Base-by-base conservation (phyloP, 2,113 vertebrate species). In the Anarrhichthys ocellatus region DNA sequence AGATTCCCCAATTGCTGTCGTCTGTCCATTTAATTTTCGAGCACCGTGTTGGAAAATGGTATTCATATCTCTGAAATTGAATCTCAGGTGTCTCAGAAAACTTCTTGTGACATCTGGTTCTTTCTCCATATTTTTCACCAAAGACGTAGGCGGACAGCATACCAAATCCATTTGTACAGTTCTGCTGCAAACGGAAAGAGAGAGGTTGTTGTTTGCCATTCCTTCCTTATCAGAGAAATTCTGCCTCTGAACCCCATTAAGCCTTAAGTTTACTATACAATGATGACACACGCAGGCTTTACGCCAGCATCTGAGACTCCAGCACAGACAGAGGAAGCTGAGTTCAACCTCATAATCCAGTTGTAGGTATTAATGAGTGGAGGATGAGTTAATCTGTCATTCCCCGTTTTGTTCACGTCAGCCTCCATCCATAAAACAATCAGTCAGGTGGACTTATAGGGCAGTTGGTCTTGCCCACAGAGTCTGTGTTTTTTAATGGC, bases 61-160 rank as follows among this genome's bases (percentile, higher is more conserved):
- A 89, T 93, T 92, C 85, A 90, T 94, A 92, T 93, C 91, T 92
- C 74, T 13, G 56, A 88, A 94, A 94, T 92, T 94, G 83, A 91
- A 94, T 95, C 90, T 92, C 78, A 44, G 81, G 82, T 85, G 71
- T 87, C 79, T 89, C 61, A 58, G 76, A 88, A 91, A 92, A 88
- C 77, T 54, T 91, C 72, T 63, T 73, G 52, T 90, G 88, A 91
- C 93, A 89, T 87, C 68, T 88, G 81, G 46, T 82, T 85, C 82
- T 88, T 66, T 80, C 32, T 78, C 48, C 58, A 58, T 85, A 83
- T 92, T 91, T 82, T 84, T 75, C 52, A 52, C 75, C 72, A 58
- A 61, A 86, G 77, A 56, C 68, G 83, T 56, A 85, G 77, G 36
- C n/a, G 61, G 76, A 66, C 80, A 59, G 84, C 87, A 86, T 88